Conservation (phyloP, 1,140 invertebrate genomes). For the Bombus affinis region DNA sequence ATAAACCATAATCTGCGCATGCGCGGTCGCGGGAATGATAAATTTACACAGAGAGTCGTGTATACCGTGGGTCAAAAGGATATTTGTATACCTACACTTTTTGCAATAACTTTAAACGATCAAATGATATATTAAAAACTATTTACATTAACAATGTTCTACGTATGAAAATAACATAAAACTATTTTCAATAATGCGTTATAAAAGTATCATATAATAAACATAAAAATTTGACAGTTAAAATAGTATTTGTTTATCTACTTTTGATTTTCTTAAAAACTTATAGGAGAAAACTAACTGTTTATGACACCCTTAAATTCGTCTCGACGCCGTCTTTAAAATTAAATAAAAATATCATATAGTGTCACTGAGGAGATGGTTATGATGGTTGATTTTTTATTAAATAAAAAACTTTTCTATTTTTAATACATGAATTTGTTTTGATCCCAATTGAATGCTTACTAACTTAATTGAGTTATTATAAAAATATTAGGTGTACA, state of each 20-base stretch:
- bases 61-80: background rate
- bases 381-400: background rate
- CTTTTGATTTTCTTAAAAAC: background rate
- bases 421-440: background rate
- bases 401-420: background rate
- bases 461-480: background rate
- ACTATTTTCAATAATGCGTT: background rate
- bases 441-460: background rate
- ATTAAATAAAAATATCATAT: background rate
- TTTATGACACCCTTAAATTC: background rate
- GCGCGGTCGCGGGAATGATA: constrained; percentile 72
- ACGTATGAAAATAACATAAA: background rate
- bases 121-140: background rate
- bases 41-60: constrained; percentile 58
- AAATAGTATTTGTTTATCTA: background rate
- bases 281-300: background rate
- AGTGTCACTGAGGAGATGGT: background rate
- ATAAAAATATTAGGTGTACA: background rate
- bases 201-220: background rate
- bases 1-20: constrained; percentile 70
- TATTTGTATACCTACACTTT: background rate
- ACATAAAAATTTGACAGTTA: background rate
- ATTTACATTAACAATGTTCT: background rate
- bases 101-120: background rate
- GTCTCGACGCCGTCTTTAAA: background rate